These are phyloP conservation scores for Guaruba guarouba DNA, from an alignment of 2,113 vertebrate species.

Conservation along the genomic window DNA sequence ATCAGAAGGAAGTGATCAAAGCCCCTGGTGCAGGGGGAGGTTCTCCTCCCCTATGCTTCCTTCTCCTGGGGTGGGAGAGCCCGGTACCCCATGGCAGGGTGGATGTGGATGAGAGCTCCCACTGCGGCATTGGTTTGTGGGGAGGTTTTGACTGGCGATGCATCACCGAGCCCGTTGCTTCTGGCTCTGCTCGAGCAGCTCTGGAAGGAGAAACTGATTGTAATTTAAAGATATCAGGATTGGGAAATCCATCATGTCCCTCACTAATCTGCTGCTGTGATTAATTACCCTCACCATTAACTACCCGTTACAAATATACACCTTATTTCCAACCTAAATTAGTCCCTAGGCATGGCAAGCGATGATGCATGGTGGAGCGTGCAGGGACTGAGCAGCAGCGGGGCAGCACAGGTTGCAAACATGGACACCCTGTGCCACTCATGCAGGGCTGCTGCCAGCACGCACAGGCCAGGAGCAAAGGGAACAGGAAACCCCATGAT, in stretches of 20 bases:
- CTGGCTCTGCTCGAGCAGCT: background rate
- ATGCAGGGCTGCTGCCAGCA: accelerated
- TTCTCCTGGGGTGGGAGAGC: background rate
- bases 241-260: conserved; percentile 12
- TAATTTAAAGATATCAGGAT: conserved; percentile 15
- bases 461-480: background rate
- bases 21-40: accelerated
- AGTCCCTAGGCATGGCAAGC: background rate
- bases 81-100: accelerated
- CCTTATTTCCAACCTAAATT: background rate
- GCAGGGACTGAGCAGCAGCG: background rate
- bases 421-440: background rate
- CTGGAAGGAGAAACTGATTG: background rate
- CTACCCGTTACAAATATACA: background rate
- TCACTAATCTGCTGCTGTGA: background rate
- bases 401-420: background rate
- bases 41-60: background rate
- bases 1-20: background rate
- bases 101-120: background rate
- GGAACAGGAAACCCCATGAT: accelerated
- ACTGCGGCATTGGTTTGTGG: accelerated
- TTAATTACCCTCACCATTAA: conserved; percentile 27
- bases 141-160: background rate
- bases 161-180: background rate
- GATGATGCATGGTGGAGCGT: background rate